A percentile compares a stretch with the other conserved stretches of the same genome.
Conservation (phyloP, 2,888 invertebrate species). For the Cybosia mesomella region DNA sequence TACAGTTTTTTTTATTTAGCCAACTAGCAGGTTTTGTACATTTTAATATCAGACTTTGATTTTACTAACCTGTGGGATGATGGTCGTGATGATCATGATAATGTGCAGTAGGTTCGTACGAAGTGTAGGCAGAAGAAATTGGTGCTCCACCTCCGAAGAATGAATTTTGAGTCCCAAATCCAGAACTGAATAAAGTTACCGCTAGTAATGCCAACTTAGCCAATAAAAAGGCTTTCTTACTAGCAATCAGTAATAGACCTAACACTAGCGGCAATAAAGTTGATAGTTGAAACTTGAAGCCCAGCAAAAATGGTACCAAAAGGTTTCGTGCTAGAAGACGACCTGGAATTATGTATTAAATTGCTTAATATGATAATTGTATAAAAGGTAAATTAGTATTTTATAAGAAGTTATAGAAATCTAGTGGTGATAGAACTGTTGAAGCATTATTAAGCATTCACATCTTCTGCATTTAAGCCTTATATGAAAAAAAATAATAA, state of each 20-base stretch:
- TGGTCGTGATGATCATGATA: slow-evolving; percentile 71
- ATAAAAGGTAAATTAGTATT: too few species aligned
- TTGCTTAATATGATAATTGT: neutral
- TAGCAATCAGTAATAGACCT: slow-evolving; percentile 89
- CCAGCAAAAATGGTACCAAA: slow-evolving; percentile 92
- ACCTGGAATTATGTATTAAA: slow-evolving; percentile 84
- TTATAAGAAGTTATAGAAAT: too few species aligned
- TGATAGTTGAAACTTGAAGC: slow-evolving; percentile 92
- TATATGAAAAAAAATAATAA: too few species aligned
- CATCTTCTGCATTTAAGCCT: too few species aligned
- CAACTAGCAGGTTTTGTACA: too few species aligned
- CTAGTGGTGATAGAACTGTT: too few species aligned
- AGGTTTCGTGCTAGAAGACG: slow-evolving; percentile 90
- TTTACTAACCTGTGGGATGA: slow-evolving; percentile 70
- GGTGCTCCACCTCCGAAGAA: slow-evolving; percentile 62
- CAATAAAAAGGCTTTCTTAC: slow-evolving; percentile 92
- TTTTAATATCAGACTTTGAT: too few species aligned
- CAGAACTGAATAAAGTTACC: slow-evolving; percentile 89
- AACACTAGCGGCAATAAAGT: slow-evolving; percentile 91
- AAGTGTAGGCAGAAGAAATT: slow-evolving; percentile 72
- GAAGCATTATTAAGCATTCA: too few species aligned
- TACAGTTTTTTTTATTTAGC: too few species aligned
- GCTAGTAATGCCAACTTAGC: slow-evolving; percentile 92
- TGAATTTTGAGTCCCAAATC: slow-evolving; percentile 65
- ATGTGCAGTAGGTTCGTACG: slow-evolving; percentile 67